Percentiles rank a stretch among this genome's conserved stretches.
Evolutionary conservation across 2,888 invertebrate genomes (phyloP).

Genomic region (Drosophila anomalata): DNA sequence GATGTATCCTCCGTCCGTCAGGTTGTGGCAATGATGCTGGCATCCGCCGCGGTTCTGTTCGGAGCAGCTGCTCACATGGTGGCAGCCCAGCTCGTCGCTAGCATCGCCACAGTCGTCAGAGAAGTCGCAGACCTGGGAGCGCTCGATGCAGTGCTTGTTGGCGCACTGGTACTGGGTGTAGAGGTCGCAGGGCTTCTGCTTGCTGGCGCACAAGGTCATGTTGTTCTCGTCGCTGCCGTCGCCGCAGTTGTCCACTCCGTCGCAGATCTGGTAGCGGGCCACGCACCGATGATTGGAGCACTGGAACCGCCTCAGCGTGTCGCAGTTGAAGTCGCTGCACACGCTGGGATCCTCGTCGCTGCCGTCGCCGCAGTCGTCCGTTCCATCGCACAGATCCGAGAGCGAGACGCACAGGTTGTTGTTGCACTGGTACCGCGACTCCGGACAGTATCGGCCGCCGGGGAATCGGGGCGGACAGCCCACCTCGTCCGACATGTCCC

Average conservation of each 20-base stretch:
- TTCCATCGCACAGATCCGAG: slow-evolving; percentile 95
- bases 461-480: slow-evolving; percentile 95
- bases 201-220: slow-evolving; percentile 93
- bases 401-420: slow-evolving; percentile 96
- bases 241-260: slow-evolving; percentile 96
- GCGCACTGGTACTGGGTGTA: slow-evolving; percentile 94
- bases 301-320: slow-evolving; percentile 92
- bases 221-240: slow-evolving; percentile 98
- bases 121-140: slow-evolving; percentile 92
- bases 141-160: slow-evolving; percentile 92
- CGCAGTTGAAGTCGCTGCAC: slow-evolving; percentile 94
- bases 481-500: slow-evolving; percentile 95
- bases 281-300: slow-evolving; percentile 95
- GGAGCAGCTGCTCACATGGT: slow-evolving; percentile 87
- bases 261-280: slow-evolving; percentile 93
- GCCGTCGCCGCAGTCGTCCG: slow-evolving; percentile 96
- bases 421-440: slow-evolving; percentile 94
- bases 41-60: slow-evolving; percentile 90
- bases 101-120: slow-evolving; percentile 96
- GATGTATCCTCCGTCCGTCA: slow-evolving; percentile 93
- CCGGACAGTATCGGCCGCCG: slow-evolving; percentile 94
- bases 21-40: slow-evolving; percentile 94
- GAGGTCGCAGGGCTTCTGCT: slow-evolving; percentile 90
- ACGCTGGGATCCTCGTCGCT: slow-evolving; percentile 93
- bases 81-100: slow-evolving; percentile 96